Evolutionary conservation across 2,888 invertebrate genomes (phyloP).

Genomic region (Rhingia rostrata): DNA sequence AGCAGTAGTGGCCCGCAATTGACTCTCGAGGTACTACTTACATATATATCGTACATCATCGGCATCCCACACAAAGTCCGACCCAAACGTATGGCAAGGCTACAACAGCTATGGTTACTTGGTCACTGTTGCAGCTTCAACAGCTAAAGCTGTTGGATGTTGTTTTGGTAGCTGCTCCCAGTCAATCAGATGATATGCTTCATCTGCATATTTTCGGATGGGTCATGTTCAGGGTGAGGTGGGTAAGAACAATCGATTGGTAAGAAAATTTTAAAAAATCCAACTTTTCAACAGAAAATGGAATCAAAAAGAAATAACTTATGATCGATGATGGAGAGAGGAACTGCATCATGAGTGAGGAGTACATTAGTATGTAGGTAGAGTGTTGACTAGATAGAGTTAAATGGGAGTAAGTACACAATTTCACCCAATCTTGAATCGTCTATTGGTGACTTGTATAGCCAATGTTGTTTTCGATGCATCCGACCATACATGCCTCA

Average conservation of each 20-base stretch:
- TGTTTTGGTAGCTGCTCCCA: constrained; percentile 48
- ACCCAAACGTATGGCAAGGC: neutral
- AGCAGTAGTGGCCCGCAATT: constrained; percentile 28
- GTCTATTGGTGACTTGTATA: too few relatives aligned
- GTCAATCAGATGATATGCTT: constrained; percentile 69
- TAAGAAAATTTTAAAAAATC: constrained; percentile 31
- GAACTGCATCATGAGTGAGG: constrained; percentile 7
- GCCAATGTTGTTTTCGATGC: too few relatives aligned
- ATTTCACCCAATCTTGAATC: neutral
- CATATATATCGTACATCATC: constrained; percentile 19
- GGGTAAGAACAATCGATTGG: constrained; percentile 49
- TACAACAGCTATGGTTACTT: constrained; percentile 28
- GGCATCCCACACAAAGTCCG: constrained; percentile 56
- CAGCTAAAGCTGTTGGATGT: neutral
- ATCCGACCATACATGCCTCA: too few relatives aligned
- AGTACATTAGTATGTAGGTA: neutral
- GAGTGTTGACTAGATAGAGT: constrained; percentile 28
- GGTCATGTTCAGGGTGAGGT: constrained; percentile 19
- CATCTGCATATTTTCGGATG: constrained; percentile 65
- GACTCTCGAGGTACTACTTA: constrained; percentile 7
- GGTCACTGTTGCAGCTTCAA: constrained; percentile 39
- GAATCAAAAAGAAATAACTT: neutral
- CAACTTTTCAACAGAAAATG: constrained; percentile 8
- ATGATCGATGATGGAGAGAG: neutral
- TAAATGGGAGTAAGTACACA: too few relatives aligned